Evolutionary conservation across 2,113 vertebrate species (phyloP), one percentile per base, ranked within the genome.

Genomic region (Oenanthe melanoleuca): DNA sequence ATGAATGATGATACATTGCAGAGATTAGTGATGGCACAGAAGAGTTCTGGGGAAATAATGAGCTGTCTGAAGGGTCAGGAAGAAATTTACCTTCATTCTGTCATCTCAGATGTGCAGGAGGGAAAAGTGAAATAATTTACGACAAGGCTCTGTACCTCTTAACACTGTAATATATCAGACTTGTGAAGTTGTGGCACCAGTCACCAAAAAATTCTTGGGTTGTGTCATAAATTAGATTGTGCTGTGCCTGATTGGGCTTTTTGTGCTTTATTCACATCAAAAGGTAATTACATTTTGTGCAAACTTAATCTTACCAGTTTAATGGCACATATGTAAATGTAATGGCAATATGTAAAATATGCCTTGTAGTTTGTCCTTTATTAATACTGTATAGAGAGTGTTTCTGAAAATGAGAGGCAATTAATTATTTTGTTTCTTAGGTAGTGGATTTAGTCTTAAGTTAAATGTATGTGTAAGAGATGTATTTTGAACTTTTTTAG

Each of bases 261-360:
- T 86, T 96, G 74, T 97, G 78, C 72, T 94, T 97, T 95, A 83
- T 80, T 96, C 95, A 79, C 66, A 92, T 96, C 88, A 96, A 95
- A 97, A 97, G 74, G 73, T 37, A 37, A 37, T 37, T 37, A 37
- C 86, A 47, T 91, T 97, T 94, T 96, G 80, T 92, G 89, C 92
- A 93, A 74, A 97, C 79, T 97, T 98, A 97, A 95, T 97, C 70
- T 91, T 70, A 80, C 70, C 11, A 10, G 75, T 96, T 97, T 96
- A 98, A 98, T 96, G 91, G 72, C 1, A 34, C 89, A 50, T 28
- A 28, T 28, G 50, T 28, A 52, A 28, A 52, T 52, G 14, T 28
- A 52, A 28, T 52, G 50, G 26, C 26, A 52, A 29, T 29, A 52
- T 96, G 73, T 94, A 96, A 97, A 97, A 97, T 96, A 95, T 91